Percentiles rank a stretch among this genome's conserved stretches.
Conservation (phyloP, 64 coral and sea anemone genomes). For the Stichodactyla mertensii region DNA sequence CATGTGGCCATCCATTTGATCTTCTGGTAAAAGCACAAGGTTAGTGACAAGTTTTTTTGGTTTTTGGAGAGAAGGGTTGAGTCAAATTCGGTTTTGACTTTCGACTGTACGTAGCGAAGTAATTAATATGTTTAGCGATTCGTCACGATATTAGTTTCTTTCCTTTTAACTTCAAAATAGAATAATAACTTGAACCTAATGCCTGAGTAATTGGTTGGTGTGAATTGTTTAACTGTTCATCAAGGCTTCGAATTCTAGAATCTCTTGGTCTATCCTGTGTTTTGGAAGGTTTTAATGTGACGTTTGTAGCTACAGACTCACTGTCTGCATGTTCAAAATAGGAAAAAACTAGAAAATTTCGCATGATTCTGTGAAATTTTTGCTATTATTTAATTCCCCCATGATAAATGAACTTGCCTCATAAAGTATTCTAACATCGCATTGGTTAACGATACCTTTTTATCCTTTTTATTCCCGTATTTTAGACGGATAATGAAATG, state of each 20-base stretch:
- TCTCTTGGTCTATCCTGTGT: background rate
- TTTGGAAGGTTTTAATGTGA: background rate
- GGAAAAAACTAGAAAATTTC: background rate
- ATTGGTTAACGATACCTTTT: background rate
- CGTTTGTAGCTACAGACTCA: background rate
- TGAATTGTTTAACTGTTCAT: background rate
- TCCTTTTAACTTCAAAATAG: slow-evolving; percentile 5
- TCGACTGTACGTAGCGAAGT: background rate
- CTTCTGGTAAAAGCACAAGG: background rate
- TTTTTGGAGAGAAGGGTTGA: background rate
- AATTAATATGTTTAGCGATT: background rate
- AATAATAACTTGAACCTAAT: background rate
- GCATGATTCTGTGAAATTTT: background rate
- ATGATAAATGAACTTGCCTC: background rate
- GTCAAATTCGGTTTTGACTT: background rate
- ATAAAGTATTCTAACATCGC: background rate
- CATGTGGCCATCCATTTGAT: background rate
- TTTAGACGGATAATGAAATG: background rate
- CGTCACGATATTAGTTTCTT: background rate
- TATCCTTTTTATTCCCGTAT: background rate
- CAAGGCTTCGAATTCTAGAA: background rate
- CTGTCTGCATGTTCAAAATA: background rate
- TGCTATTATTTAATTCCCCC: background rate
- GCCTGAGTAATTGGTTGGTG: background rate
- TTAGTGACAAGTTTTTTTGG: background rate